These are phyloP conservation scores for Macropodus opercularis DNA, from an alignment of 2,797 vertebrate genomes.

Conservation along the genomic window DNA sequence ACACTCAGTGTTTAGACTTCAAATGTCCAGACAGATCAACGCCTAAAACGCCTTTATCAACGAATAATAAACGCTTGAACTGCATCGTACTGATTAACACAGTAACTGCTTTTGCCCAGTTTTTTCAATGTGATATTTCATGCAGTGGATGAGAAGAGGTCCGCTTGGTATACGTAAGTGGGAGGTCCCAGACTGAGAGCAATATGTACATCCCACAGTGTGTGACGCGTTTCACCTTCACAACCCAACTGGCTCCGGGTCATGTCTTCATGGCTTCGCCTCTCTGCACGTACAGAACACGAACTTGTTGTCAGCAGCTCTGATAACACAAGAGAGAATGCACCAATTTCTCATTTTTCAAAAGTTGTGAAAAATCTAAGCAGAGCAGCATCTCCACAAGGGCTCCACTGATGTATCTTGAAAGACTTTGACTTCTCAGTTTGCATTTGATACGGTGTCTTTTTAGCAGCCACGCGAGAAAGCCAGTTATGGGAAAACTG, in stretches of 20 bases:
- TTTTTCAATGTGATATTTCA: constrained; percentile 18
- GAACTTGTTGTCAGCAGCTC: constrained; percentile 70
- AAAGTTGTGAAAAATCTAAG: constrained; percentile 75
- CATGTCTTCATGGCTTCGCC: constrained; percentile 45
- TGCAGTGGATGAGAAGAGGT: constrained; percentile 33
- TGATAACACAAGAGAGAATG: constrained; percentile 70
- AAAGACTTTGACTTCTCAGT: constrained; percentile 79
- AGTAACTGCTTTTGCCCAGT: constrained; percentile 8
- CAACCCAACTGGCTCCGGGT: constrained; percentile 52
- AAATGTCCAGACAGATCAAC: constrained; percentile 60
- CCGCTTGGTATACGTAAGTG: constrained; percentile 12
- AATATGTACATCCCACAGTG: constrained; percentile 6
- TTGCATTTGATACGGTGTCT: constrained; percentile 80
- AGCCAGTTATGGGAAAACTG: constrained; percentile 76
- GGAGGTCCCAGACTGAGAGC: not conserved
- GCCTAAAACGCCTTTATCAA: constrained; percentile 8
- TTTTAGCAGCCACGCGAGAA: constrained; percentile 75
- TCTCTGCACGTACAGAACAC: constrained; percentile 56
- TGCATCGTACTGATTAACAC: constrained; percentile 23
- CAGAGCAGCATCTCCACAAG: constrained; percentile 78
- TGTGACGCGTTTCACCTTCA: constrained; percentile 42
- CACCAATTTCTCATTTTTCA: constrained; percentile 72
- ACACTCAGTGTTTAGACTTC: constrained; percentile 66
- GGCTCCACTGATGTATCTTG: constrained; percentile 76
- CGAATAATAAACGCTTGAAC: constrained; percentile 35